These are phyloP conservation scores for Microcebus ravelobensis DNA, from an alignment of 2,113 vertebrate species.

Conservation along the genomic window DNA sequence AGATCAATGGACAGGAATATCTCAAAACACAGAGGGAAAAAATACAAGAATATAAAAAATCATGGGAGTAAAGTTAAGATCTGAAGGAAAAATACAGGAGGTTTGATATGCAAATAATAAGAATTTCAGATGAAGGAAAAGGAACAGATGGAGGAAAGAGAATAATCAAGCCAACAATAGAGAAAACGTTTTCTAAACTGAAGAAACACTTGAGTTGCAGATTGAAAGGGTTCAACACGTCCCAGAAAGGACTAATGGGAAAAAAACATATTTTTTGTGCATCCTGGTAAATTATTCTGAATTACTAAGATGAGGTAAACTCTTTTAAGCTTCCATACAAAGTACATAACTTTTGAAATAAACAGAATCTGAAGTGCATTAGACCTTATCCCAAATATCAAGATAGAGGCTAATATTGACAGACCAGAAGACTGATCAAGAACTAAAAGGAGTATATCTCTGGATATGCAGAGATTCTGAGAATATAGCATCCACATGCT, in stretches of 20 bases:
- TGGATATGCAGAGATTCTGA: neutral
- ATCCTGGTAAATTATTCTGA: conserved; percentile 28
- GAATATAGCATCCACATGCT: neutral
- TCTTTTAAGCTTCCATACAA: conserved; percentile 25
- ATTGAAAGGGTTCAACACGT: conserved; percentile 40
- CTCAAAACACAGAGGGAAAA: conserved; percentile 1
- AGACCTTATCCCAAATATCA: neutral
- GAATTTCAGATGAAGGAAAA: conserved; percentile 67
- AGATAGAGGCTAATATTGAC: neutral
- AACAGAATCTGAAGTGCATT: neutral
- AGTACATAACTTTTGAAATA: neutral
- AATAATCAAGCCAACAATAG: conserved; percentile 73
- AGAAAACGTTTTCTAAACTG: conserved; percentile 62
- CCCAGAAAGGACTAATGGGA: conserved; percentile 26
- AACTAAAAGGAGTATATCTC: neutral
- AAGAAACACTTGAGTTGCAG: conserved; percentile 52
- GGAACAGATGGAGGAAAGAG: conserved; percentile 62
- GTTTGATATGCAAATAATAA: conserved; percentile 72
- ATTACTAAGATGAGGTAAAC: conserved; percentile 41
- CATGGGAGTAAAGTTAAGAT: neutral
- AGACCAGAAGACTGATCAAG: neutral
- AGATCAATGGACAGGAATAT: neutral
- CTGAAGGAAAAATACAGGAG: conserved; percentile 57
- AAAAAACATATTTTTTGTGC: neutral
- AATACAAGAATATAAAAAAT: conserved; percentile 32